Evolutionary conservation across 2,888 invertebrate genomes (phyloP), one percentile per base, ranked within the genome.

Genomic region (Cryptophagus acutangulus): DNA sequence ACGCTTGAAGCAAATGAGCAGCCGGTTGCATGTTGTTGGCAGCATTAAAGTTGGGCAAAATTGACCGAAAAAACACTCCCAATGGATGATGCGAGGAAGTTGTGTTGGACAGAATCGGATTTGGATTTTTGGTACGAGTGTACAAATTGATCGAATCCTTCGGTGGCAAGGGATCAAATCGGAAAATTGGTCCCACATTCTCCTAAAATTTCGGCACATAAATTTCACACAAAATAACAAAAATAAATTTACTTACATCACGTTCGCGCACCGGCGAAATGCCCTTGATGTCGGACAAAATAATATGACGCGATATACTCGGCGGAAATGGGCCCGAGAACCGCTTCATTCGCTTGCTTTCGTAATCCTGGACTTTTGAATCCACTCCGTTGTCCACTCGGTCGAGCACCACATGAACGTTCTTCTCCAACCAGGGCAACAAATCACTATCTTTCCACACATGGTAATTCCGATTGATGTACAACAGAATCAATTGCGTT

Each of bases 131-230:
- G 17, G 73, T 71, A 48, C 78, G 75, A 34, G 77, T 74, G 65
- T 89, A 89, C 41, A 82, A 74, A 57, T 82, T 78, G 17, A 87
- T 76, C 0, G 84, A 79, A 67, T 89, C 84, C 26, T 71, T 55
- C 1, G 89, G 89, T 10, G 89, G 89, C 43, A 88, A 68, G 3
- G 88, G 88, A 69, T 89, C 88, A 59, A 84, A 83, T 46, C 81
- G 81, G 58, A 87, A 71, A 36, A 87, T 76, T n/a, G 79, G 72
- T 10, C 74, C 74, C 45, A 71, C 71, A 28, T 57, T 54, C 37
- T 69, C 67, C 70, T 70, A 40, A 57, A 59, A 48, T 34, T 37
- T 10, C 5, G 8, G 8, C 29, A 29, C 8, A 6, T 29, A 5
- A 12, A 20, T 20, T 20, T n/a, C n/a, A 6, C n/a, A 29, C 13